A percentile compares a stretch with the other conserved stretches of the same genome.
These are phyloP conservation scores for Bombus pyrosoma DNA, from an alignment of 1,140 invertebrate genomes.

Conservation along the genomic window DNA sequence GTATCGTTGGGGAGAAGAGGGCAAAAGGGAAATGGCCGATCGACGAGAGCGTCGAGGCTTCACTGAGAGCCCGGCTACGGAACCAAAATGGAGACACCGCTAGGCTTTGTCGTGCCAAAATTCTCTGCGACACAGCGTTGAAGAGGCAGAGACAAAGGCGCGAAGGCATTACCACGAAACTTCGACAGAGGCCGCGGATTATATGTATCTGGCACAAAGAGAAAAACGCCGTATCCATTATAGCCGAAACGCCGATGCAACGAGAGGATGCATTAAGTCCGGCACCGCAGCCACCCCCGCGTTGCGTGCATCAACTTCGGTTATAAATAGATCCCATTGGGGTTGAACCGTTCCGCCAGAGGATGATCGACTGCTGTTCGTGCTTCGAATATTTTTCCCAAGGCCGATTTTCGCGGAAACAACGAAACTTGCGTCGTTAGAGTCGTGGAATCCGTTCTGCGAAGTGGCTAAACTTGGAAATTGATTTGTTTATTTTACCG, in stretches of 20 bases:
- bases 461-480: background rate
- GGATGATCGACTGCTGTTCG: background rate
- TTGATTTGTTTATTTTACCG: no score
- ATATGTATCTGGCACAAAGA: constrained; percentile 50
- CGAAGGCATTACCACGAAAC: constrained; percentile 56
- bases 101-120: constrained; percentile 78
- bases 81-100: constrained; percentile 75
- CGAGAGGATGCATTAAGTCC: constrained; percentile 56
- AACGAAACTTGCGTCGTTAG: no score
- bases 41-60: constrained; percentile 66
- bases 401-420: background rate
- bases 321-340: constrained; percentile 32
- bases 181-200: constrained; percentile 56
- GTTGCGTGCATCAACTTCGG: constrained; percentile 19
- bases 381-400: background rate
- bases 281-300: background rate
- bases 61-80: constrained; percentile 61
- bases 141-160: constrained; percentile 45
- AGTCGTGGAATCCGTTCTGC: background rate
- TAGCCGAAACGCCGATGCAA: constrained; percentile 54
- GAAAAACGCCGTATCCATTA: constrained; percentile 56
- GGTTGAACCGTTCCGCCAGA: background rate
- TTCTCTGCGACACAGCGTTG: constrained; percentile 41
- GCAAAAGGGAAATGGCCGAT: constrained; percentile 57
- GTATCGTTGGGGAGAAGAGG: constrained; percentile 68